These are phyloP conservation scores for Zhuqinia jingwanae DNA, from an alignment of 2,888 invertebrate genomes.

Conservation along the genomic window DNA sequence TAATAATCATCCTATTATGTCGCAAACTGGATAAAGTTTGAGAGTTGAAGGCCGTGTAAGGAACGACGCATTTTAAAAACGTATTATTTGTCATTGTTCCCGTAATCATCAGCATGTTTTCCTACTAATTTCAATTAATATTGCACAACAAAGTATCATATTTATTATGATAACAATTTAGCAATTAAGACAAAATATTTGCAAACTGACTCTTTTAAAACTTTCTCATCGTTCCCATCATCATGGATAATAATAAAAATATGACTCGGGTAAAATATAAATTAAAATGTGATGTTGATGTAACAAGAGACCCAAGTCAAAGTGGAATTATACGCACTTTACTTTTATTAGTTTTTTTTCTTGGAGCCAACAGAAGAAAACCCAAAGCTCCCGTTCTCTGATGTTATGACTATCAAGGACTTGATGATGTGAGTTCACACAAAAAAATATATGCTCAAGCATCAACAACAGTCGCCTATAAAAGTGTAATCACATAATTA, in stretches of 20 bases:
- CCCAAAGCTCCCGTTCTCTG: not conserved
- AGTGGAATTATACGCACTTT: not conserved
- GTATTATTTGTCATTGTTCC: too few species aligned
- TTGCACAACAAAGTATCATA: not conserved
- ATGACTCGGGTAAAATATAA: not conserved
- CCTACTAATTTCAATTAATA: not conserved
- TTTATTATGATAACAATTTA: not conserved
- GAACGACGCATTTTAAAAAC: not conserved
- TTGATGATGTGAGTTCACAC: too few species aligned
- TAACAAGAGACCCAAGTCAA: not conserved
- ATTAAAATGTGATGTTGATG: not conserved
- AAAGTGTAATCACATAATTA: not conserved
- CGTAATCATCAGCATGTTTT: not conserved
- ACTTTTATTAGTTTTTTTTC: conserved; percentile 1
- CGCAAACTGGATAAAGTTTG: too few species aligned
- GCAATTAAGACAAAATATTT: too few species aligned
- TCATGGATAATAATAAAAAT: too few species aligned
- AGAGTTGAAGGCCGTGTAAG: conserved; percentile 2
- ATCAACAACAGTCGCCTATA: not conserved
- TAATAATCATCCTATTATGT: too few species aligned
- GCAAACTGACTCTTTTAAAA: too few species aligned
- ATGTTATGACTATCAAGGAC: not conserved
- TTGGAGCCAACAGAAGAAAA: not conserved
- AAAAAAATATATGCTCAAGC: not conserved
- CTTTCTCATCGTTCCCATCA: not conserved